Base-by-base conservation (phyloP, 1,140 invertebrate genomes). In the Microplitis mediator region DNA sequence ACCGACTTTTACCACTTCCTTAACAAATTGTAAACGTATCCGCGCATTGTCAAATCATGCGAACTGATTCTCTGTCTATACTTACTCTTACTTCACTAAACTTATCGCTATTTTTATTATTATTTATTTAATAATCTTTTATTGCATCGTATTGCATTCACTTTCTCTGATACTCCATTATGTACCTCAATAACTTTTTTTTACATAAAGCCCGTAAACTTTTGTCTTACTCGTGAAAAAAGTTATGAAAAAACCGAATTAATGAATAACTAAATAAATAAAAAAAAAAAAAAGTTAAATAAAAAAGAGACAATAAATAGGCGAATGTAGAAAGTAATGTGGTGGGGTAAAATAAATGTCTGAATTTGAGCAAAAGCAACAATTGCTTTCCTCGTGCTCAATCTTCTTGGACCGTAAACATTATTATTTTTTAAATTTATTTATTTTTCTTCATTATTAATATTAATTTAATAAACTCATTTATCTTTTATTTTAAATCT, bases 251-350 rank as follows among this genome's bases (percentile, higher is more conserved):
- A 66, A 66, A 68, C 16, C 34, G 34, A 54, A 54, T 68, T 68
- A 32, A 68, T 52, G 62, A 31, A 4, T 39, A 14, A 14, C 9
- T 16, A 54, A n/a, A 54, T n/a, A 54, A 54, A 14, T 54, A 14
- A 54, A 14, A 54, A 52, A 14, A n/a, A 54, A 14, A 8, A 8
- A 50, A 0, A 8, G 45, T n/a, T 54, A 3, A 14, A n/a, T 51
- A 52, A 64, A 63, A 65, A 35, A 56, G 69, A 65, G 69, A 71
- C 69, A 71, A 65, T 71, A 71, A 71, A 71, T 71, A 71, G 69
- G 69, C 69, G 69, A 71, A 54, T 71, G 69, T 71, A 71, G 69
- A 71, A 71, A 71, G 69, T 71, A 70, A 34, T 61, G 50, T 35
- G 45, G 45, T 51, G 61, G n/a, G 58, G 36, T 65, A n/a, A 54